Evolutionary conservation across 2,113 vertebrate species (phyloP).

Genomic region (Lophura nycthemera): DNA sequence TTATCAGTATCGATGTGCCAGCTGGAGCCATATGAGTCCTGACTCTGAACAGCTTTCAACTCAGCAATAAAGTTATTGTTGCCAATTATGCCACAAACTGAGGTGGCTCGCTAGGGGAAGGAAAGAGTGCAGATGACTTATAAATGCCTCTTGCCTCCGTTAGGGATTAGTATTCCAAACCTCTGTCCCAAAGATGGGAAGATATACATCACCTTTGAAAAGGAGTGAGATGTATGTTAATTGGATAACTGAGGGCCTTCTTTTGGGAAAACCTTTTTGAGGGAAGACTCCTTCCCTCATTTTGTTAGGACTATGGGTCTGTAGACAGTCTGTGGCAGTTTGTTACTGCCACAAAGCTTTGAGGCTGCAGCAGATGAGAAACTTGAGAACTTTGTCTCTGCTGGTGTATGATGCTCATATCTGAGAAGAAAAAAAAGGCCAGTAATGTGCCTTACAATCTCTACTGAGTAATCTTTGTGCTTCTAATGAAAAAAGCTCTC

Average conservation of each 20-base stretch:
- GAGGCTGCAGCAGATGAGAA: background rate
- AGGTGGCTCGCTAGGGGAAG: background rate
- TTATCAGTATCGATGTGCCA: background rate
- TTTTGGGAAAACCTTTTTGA: background rate
- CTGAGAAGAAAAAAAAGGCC: background rate
- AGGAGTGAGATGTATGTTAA: background rate
- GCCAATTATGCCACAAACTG: background rate
- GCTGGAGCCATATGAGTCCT: background rate
- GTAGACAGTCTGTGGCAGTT: background rate
- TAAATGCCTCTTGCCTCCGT: background rate
- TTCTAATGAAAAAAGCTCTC: background rate
- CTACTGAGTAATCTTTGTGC: background rate
- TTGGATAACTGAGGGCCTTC: background rate
- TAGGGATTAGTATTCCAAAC: background rate
- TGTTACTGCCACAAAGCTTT: background rate
- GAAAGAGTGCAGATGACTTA: accelerated
- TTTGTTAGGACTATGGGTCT: background rate
- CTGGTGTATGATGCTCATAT: background rate
- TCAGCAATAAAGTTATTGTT: background rate
- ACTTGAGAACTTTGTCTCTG: background rate
- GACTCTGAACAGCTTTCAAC: background rate
- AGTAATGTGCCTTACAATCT: accelerated
- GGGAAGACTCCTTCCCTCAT: background rate
- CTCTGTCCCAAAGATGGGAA: background rate
- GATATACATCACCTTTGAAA: background rate